Conservation (phyloP, 2,113 vertebrate genomes). For the Miniopterus natalensis region DNA sequence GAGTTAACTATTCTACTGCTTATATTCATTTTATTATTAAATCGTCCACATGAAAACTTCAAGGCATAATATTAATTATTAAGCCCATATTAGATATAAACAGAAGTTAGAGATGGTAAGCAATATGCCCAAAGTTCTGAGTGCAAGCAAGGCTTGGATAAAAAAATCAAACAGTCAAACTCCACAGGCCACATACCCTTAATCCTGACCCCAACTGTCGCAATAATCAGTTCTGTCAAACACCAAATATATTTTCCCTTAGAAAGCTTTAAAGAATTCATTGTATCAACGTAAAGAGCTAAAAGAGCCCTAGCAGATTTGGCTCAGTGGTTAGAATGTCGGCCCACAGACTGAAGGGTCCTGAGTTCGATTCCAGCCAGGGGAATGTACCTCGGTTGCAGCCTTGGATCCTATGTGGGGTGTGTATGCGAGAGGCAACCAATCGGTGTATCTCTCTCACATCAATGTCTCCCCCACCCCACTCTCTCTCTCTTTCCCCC, state of each 20-base stretch:
- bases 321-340: too few species aligned
- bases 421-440: too few species aligned
- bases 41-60: background rate
- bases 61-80: constrained; percentile 26
- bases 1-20: background rate
- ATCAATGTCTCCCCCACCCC: too few species aligned
- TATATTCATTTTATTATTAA: constrained; percentile 22
- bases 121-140: background rate
- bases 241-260: background rate
- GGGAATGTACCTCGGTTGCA: too few species aligned
- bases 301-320: background rate
- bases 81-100: background rate
- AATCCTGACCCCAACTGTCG: background rate
- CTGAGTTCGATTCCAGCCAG: too few species aligned
- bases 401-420: too few species aligned
- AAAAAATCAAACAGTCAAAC: background rate
- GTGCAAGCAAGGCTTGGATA: background rate
- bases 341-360: too few species aligned
- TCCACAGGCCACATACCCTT: background rate
- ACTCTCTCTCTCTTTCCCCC: too few species aligned
- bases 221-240: background rate
- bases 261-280: constrained; percentile 10
- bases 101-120: background rate
- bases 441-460: too few species aligned
- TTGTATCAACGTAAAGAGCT: constrained; percentile 33